A percentile compares a stretch with the other conserved stretches of the same genome.
Evolutionary conservation across 2,113 vertebrate species (phyloP).

Genomic region (Uria aalge): DNA sequence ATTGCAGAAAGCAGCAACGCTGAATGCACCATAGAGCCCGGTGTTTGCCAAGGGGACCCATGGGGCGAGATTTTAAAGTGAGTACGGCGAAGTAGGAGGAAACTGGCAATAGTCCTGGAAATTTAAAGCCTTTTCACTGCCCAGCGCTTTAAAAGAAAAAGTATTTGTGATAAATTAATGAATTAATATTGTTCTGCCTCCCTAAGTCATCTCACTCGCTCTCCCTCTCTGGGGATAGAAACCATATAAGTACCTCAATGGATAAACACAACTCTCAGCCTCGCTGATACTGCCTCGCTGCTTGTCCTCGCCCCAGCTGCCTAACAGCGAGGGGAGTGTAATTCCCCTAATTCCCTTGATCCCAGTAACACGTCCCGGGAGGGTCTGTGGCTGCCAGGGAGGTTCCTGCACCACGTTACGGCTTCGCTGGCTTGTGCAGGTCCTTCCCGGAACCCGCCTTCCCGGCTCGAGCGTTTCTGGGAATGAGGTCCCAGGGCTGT

Average conservation of each 20-base stretch:
- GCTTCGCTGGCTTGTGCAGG: slow-evolving; percentile 35
- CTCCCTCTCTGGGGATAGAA: background rate
- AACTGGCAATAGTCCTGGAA: slow-evolving; percentile 44
- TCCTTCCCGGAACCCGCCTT: slow-evolving; percentile 73
- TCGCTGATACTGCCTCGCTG: background rate
- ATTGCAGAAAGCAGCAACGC: background rate
- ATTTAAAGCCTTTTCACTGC: slow-evolving; percentile 33
- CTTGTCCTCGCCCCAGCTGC: background rate
- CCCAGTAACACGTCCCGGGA: background rate
- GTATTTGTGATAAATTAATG: slow-evolving; percentile 8
- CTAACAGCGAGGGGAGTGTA: background rate
- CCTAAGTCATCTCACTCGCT: background rate
- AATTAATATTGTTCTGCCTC: background rate
- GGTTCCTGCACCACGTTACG: slow-evolving; percentile 11
- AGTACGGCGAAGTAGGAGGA: background rate
- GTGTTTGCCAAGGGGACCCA: background rate
- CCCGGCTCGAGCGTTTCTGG: slow-evolving; percentile 62
- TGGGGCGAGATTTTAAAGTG: background rate
- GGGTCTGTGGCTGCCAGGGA: background rate
- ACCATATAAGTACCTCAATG: background rate
- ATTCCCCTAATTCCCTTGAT: background rate
- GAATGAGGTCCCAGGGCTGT: slow-evolving; percentile 57
- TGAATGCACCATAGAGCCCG: background rate
- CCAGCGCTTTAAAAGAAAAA: slow-evolving; percentile 3
- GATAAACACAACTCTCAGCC: background rate